Evolutionary conservation across 2,888 invertebrate species (phyloP), one percentile per base, ranked within the genome.

Genomic region (Orthosia cruda): DNA sequence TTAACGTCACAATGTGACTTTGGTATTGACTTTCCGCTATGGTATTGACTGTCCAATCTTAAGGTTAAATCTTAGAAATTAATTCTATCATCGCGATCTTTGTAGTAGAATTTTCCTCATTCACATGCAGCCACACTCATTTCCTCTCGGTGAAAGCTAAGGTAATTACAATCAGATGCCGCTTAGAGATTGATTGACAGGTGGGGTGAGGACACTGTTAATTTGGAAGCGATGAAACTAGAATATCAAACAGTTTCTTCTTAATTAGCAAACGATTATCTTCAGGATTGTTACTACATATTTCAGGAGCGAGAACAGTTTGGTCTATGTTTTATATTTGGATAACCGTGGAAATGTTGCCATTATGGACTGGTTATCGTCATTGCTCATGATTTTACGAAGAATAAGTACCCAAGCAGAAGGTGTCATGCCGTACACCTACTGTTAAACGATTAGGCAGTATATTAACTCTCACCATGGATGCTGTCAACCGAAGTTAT

Each of bases 131-230:
- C 18, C 40, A 62, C 57, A 63, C 40, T 64, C 49, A 75, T 75
- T 83, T 70, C 61, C 76, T 64, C 16, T 49, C 3, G 12, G 16
- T n/a, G 15, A 40, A 61, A 64, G 75, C 57, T 32, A 64, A 12
- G 66, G 71, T 61, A 79, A 72, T 80, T 84, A 61, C 64, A 18
- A 63, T 73, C 67, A 61, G 64, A 59, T 70, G 52, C 68, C 72
- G 70, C 67, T 70, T 67, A 70, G 63, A 64, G 65, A 69, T 57
- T 68, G 71, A 82, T 76, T 72, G 82, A 66, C 79, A 59, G 9
- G 26, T 40, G 12, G 23, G 49, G 23, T 40, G 23, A 45, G 23
- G 47, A 47, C 49, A 63, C 52, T 54, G 18, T 9, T 20, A 2
- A 49, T 12, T 55, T 50, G 58, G 23, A 23, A 40, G 63, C 63